Conservation (phyloP, 2,888 invertebrate species). For the Luffia ferchaultella region DNA sequence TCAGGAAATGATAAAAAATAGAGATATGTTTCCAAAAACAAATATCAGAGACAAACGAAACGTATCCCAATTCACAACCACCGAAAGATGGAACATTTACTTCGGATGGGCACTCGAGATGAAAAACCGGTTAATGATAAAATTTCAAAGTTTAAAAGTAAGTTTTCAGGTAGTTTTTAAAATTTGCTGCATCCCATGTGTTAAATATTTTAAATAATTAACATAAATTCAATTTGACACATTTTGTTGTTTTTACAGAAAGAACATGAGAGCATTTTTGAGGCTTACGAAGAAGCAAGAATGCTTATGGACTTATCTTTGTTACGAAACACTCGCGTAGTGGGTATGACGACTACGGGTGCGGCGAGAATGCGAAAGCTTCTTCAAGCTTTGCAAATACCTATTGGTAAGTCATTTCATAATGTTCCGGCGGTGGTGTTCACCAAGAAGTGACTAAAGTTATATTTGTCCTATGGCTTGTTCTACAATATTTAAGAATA, state of each 20-base stretch:
- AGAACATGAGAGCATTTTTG: slow-evolving; percentile 16
- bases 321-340: slow-evolving; percentile 54
- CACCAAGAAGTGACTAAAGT: too few species aligned
- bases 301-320: slow-evolving; percentile 64
- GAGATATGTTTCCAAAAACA: slow-evolving; percentile 10
- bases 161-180: too few species aligned
- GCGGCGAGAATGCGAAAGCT: slow-evolving; percentile 74
- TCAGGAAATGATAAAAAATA: slow-evolving; percentile 26
- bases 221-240: too few species aligned
- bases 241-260: slow-evolving; percentile 24
- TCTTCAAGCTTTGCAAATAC: slow-evolving; percentile 67
- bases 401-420: slow-evolving; percentile 59
- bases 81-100: slow-evolving; percentile 39
- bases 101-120: slow-evolving; percentile 30
- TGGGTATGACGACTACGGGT: slow-evolving; percentile 83
- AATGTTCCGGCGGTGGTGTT: too few species aligned
- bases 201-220: too few species aligned
- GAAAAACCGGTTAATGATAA: slow-evolving; percentile 17
- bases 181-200: too few species aligned
- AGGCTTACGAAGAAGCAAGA: slow-evolving; percentile 51
- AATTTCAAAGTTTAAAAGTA: slow-evolving; percentile 29
- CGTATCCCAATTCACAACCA: slow-evolving; percentile 16
- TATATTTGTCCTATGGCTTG: too few species aligned
- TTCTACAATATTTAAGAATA: too few species aligned
- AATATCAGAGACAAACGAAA: slow-evolving; percentile 17